These are phyloP conservation scores for Pangasius larnaudii DNA, from an alignment of 2,797 vertebrate species.

Conservation along the genomic window DNA sequence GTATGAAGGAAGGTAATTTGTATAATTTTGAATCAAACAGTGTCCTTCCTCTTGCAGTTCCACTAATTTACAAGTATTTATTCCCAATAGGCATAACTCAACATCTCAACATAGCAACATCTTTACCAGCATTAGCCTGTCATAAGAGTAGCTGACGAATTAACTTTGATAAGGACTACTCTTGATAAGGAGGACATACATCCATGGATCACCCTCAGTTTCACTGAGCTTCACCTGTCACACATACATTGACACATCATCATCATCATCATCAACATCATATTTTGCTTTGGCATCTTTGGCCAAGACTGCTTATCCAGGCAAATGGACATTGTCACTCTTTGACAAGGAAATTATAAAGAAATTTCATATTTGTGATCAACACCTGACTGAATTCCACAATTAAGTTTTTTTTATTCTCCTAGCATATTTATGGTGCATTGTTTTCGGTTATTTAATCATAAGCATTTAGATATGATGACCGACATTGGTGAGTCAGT, in stretches of 20 bases:
- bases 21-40: neutral
- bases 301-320: too few species aligned
- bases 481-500: too few species aligned
- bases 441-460: slow-evolving; percentile 60
- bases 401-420: neutral
- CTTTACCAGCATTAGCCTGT: neutral
- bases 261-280: too few species aligned
- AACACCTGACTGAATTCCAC: neutral
- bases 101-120: neutral
- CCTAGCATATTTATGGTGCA: slow-evolving; percentile 52
- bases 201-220: neutral
- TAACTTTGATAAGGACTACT: neutral
- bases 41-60: neutral
- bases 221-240: neutral
- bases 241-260: neutral
- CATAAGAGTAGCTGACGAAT: neutral
- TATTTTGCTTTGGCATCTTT: too few species aligned
- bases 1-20: neutral
- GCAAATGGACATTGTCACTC: too few species aligned
- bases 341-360: neutral
- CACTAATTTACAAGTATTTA: neutral
- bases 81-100: neutral
- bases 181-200: neutral
- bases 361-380: neutral
- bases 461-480: slow-evolving; percentile 52